Evolutionary conservation across 2,113 vertebrate species (phyloP), one percentile per base, ranked within the genome.

Genomic region (Nerophis ophidion): DNA sequence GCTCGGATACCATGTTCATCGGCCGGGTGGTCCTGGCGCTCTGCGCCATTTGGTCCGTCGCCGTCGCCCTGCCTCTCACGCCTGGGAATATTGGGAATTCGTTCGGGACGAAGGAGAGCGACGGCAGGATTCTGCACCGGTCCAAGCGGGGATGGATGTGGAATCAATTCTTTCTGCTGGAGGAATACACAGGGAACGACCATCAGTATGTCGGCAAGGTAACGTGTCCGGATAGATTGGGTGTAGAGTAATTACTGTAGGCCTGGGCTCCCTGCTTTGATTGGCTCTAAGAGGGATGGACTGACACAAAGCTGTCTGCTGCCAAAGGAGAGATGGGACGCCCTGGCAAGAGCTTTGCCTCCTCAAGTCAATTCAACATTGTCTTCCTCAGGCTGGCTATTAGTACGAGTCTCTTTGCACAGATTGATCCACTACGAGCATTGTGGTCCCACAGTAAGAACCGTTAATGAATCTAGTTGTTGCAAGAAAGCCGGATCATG

Each of bases 141-240:
- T 90, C 87, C 82, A 99, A 98, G 65, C 91, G 97, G 19, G 95
- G 96, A 65, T 99, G 97, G 97, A 98, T 98, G 97, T 99, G 97
- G 97, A 99, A 99, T 87, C 96, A 98, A 70, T 99, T 99, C 91
- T 98, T 99, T 89, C 89, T 99, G 75, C 86, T 99, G 57, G 97
- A 99, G 81, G 97, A 99, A 70, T 99, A 98, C 68, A 90, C 91
- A 12, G 97, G 97, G 66, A 90, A 90, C 14, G 95, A 98, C 70
- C 93, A 93, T 64, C 97, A 99, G 61, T 99, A 99, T 0, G 97
- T 99, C 44, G 97, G 97, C 82, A 99, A 98, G 95, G 97, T 98
- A 95, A 92, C 87, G 45, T 44, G 66, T 48, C 51, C 57, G 48
- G 61, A 34, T 57, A 57, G 68, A 52, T 59, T 56, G 64, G 61